These are phyloP conservation scores for Smutsia temminckii DNA, from an alignment of 2,797 vertebrate species.

Conservation along the genomic window DNA sequence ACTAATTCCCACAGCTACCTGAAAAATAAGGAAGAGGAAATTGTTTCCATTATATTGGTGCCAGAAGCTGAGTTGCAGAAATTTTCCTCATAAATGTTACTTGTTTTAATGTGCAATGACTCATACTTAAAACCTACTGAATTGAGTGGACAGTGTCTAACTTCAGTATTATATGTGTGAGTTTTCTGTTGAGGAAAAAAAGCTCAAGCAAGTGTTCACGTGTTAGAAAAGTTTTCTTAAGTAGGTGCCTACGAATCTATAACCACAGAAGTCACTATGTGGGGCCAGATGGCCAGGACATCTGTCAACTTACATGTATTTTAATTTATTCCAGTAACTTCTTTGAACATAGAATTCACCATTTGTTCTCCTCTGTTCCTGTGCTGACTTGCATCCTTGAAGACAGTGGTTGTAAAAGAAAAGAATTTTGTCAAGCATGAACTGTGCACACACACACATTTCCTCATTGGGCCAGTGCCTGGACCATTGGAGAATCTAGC, in stretches of 20 bases:
- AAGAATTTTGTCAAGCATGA: not conserved
- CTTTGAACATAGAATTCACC: not conserved
- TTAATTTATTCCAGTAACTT: conserved; percentile 4
- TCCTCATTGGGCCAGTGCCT: not conserved
- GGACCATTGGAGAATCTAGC: not conserved
- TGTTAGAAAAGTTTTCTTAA: not conserved
- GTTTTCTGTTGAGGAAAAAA: not conserved
- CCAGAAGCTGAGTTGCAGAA: not conserved
- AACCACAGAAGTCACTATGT: not conserved
- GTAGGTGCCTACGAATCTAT: not conserved
- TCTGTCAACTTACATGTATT: not conserved
- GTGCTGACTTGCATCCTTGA: not conserved
- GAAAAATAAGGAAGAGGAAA: not conserved
- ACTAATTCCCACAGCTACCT: not conserved
- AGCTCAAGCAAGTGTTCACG: not conserved
- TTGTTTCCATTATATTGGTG: not conserved
- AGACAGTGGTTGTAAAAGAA: not conserved
- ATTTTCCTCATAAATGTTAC: not conserved
- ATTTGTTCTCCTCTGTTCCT: not conserved
- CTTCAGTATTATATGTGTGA: not conserved
- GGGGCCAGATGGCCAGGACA: too few relatives aligned
- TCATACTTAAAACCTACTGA: not conserved
- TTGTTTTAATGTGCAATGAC: not conserved
- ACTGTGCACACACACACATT: not conserved
- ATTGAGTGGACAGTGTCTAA: not conserved